Evolutionary conservation across 2,797 vertebrate species (phyloP).

Genomic region (Neopelma chrysocephalum): DNA sequence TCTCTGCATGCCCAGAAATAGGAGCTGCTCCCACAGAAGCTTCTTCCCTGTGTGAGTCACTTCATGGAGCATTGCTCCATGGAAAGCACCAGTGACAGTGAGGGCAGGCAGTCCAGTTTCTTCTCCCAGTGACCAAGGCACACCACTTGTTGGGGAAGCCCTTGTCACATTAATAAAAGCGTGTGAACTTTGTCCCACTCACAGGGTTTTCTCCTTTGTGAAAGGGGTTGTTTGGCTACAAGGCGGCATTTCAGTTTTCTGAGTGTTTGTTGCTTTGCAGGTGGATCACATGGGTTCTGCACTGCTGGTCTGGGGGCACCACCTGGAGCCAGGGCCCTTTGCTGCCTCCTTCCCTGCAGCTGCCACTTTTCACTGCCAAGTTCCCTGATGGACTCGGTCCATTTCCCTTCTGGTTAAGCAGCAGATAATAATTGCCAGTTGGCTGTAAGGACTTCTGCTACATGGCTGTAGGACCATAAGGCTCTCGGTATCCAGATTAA

Average conservation of each 20-base stretch:
- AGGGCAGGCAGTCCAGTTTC: neutral
- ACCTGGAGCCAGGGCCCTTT: neutral
- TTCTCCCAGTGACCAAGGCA: neutral
- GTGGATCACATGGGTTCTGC: neutral
- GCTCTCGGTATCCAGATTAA: neutral
- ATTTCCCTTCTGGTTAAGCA: neutral
- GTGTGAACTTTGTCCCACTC: neutral
- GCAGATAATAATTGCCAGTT: neutral
- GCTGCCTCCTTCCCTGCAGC: neutral
- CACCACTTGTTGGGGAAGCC: fast-evolving
- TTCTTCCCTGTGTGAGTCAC: neutral
- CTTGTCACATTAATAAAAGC: neutral
- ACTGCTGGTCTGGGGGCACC: neutral
- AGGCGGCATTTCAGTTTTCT: fast-evolving
- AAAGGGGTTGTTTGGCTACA: fast-evolving
- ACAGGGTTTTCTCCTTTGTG: fast-evolving
- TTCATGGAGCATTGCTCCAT: fast-evolving
- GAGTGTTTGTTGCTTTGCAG: neutral
- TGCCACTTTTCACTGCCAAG: neutral
- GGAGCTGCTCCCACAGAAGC: neutral
- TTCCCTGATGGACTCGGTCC: fast-evolving
- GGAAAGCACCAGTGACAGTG: neutral
- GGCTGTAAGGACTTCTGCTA: neutral
- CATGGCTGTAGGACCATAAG: fast-evolving
- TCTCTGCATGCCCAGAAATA: neutral